Conservation (phyloP, 2,113 vertebrate species). For the Scartelaos histophorus region DNA sequence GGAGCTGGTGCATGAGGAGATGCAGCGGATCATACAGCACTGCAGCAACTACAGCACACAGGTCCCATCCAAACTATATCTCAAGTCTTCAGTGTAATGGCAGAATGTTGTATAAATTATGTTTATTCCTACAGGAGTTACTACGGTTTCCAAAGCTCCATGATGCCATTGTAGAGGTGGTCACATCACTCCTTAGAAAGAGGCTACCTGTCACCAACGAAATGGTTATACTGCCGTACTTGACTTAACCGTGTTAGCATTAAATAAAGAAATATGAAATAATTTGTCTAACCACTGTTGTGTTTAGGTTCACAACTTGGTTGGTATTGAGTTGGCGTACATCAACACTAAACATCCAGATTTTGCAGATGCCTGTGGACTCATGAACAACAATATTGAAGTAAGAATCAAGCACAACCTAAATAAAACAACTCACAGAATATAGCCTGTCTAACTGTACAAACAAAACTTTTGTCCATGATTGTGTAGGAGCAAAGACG, state of each 20-base stretch:
- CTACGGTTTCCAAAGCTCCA: constrained; percentile 96
- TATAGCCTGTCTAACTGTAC: too few species aligned
- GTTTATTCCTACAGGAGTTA: constrained; percentile 81
- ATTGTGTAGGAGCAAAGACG: constrained; percentile 90
- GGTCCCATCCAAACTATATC: constrained; percentile 67
- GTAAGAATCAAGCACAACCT: constrained; percentile 68
- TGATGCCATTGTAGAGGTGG: constrained; percentile 98
- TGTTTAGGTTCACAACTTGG: constrained; percentile 94
- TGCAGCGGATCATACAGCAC: constrained; percentile 98
- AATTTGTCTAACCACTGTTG: neutral
- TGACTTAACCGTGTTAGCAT: neutral
- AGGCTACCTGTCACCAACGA: constrained; percentile 96
- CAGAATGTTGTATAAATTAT: neutral
- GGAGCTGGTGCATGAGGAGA: constrained; percentile 97
- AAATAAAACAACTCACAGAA: neutral
- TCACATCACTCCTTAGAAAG: constrained; percentile 92
- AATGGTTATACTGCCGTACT: constrained; percentile 80
- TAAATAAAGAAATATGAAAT: neutral
- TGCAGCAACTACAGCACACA: constrained; percentile 98
- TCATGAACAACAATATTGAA: constrained; percentile 98
- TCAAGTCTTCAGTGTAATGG: neutral
- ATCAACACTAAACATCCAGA: constrained; percentile 99
- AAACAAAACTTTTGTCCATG: neutral
- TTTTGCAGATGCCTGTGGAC: constrained; percentile 95
- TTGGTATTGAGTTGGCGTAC: constrained; percentile 96